A percentile compares a stretch with the other conserved stretches of the same genome.
Evolutionary conservation across 2,113 vertebrate species (phyloP).

Genomic region (Tapirus terrestris): DNA sequence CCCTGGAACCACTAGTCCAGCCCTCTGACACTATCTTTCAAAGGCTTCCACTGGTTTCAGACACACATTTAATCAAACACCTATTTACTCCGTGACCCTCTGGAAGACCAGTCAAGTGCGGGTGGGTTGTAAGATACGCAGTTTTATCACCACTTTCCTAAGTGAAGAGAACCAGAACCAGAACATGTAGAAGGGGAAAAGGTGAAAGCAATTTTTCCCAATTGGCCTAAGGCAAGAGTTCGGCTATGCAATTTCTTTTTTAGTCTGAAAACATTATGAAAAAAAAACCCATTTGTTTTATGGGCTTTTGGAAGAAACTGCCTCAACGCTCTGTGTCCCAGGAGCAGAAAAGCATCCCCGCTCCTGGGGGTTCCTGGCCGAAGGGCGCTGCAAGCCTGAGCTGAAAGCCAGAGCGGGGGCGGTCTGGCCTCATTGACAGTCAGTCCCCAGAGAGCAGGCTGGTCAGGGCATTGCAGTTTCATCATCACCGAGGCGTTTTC

Average conservation of each 20-base stretch:
- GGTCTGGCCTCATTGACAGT: background rate
- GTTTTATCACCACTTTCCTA: slow-evolving; percentile 68
- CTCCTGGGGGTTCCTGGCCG: background rate
- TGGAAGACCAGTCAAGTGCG: slow-evolving; percentile 72
- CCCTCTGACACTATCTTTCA: slow-evolving; percentile 65
- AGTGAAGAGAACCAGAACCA: slow-evolving; percentile 59
- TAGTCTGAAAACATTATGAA: slow-evolving; percentile 34
- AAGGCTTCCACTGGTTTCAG: slow-evolving; percentile 55
- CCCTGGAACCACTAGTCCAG: background rate
- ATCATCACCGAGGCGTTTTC: slow-evolving; percentile 64
- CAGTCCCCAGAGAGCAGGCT: background rate
- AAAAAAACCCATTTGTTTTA: background rate
- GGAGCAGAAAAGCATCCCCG: background rate
- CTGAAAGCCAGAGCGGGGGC: background rate
- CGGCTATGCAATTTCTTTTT: slow-evolving; percentile 5
- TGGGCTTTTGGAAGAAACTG: slow-evolving; percentile 14
- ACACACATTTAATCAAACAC: slow-evolving; percentile 76
- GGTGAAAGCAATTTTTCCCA: slow-evolving; percentile 33
- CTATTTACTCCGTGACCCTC: slow-evolving; percentile 63
- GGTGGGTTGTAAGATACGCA: slow-evolving; percentile 65
- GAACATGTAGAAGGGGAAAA: background rate
- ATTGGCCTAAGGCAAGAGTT: background rate
- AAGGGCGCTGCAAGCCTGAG: background rate
- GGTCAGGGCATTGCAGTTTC: slow-evolving; percentile 28
- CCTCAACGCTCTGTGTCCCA: background rate